phyloP scores from a whole-genome alignment of 1,140 invertebrate species.

The Brachionus calyciflorus region DNA sequence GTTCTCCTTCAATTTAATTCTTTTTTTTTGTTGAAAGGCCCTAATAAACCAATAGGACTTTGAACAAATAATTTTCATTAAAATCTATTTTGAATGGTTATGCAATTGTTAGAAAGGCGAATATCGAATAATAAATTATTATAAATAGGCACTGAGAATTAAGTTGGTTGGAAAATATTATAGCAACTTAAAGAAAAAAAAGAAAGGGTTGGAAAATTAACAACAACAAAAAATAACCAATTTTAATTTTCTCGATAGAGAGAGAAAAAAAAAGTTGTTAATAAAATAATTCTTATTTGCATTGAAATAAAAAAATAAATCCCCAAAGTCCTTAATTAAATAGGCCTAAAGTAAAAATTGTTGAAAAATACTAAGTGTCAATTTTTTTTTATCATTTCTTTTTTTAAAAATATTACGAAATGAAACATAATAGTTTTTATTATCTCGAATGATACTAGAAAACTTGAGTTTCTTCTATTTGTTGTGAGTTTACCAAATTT shows the following conservation, averaged over 20 bases:
- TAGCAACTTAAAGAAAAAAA: not conserved
- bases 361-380: not conserved
- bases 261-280: not conserved
- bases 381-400: not conserved
- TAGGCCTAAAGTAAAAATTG: not conserved
- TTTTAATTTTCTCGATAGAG: not conserved
- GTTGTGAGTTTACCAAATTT: too few relatives aligned
- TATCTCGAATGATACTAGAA: too few relatives aligned
- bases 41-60: conserved; percentile 39
- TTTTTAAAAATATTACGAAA: not conserved
- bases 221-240: not conserved
- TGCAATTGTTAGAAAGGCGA: conserved; percentile 31
- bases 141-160: conserved; percentile 8
- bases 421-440: too few relatives aligned
- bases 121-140: conserved; percentile 45
- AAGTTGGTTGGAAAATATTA: conserved; percentile 16
- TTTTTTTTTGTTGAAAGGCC: too few relatives aligned
- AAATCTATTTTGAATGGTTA: not conserved
- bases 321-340: not conserved
- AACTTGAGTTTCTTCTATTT: too few relatives aligned
- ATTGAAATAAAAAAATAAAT: not conserved
- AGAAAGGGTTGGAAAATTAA: not conserved
- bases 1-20: too few relatives aligned
- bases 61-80: not conserved
- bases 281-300: not conserved